phyloP scores from a whole-genome alignment of 1,140 invertebrate species.

The Schmidtea mediterranea region DNA sequence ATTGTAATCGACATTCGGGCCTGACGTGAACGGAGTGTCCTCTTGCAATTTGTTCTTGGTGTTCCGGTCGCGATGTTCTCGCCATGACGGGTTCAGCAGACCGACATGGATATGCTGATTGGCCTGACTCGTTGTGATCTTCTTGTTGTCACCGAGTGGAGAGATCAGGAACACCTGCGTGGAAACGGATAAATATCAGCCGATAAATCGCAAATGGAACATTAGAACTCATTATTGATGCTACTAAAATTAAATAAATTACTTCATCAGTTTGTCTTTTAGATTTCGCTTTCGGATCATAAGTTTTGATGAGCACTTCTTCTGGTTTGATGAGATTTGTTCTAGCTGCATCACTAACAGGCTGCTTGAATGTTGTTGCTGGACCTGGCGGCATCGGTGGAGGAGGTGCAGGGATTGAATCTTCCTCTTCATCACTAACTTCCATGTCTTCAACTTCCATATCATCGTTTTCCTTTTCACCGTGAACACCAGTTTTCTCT shows the following conservation, averaged over 20 bases:
- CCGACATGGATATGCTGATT: slow-evolving; percentile 68
- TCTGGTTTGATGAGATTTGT: slow-evolving; percentile 8
- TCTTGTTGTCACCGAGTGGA: slow-evolving; percentile 56
- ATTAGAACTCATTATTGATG: no score
- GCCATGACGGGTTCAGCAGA: slow-evolving; percentile 80
- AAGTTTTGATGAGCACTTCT: slow-evolving; percentile 60
- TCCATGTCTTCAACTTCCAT: slow-evolving; percentile 28
- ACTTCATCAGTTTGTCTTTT: slow-evolving; percentile 23
- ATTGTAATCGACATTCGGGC: slow-evolving; percentile 69
- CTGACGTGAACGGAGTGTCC: slow-evolving; percentile 16
- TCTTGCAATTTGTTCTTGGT: slow-evolving; percentile 52
- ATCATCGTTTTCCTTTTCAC: slow-evolving; percentile 7
- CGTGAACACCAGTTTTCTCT: slow-evolving; percentile 10
- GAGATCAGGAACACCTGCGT: slow-evolving; percentile 66
- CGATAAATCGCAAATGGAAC: no score
- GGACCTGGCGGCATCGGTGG: not conserved
- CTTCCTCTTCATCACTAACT: slow-evolving; percentile 14
- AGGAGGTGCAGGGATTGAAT: slow-evolving; percentile 1
- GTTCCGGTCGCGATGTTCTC: slow-evolving; percentile 75
- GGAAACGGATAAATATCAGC: no score
- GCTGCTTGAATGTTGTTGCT: not conserved
- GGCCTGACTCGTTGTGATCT: slow-evolving; percentile 78
- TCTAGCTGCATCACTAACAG: slow-evolving; percentile 8
- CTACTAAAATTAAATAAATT: no score
- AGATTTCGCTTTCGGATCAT: slow-evolving; percentile 55